These are phyloP conservation scores for Euwallacea similis DNA, from an alignment of 1,140 invertebrate species.

Conservation along the genomic window DNA sequence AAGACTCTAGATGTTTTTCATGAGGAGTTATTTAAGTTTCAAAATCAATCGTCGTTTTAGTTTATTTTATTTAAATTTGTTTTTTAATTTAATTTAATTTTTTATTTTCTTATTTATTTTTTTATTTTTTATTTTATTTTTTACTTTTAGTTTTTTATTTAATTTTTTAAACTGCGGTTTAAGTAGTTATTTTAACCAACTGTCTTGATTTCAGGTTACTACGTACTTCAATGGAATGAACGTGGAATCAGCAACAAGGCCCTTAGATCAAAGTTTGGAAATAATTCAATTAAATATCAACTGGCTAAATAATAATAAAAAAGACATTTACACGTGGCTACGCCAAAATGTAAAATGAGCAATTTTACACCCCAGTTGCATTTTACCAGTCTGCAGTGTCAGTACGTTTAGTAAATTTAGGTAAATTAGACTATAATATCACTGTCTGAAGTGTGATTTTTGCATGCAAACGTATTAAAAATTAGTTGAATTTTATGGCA, in stretches of 20 bases:
- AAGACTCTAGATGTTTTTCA: not conserved
- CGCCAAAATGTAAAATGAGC: conserved; percentile 45
- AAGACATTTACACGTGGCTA: conserved; percentile 54
- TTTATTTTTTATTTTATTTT: too few species aligned
- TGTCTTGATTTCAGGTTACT: conserved; percentile 58
- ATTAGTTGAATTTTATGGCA: not conserved
- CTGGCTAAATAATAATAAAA: conserved; percentile 68
- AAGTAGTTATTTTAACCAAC: conserved; percentile 44
- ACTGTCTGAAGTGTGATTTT: not conserved
- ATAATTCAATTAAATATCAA: conserved; percentile 78
- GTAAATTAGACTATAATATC: not conserved
- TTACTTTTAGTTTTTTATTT: not conserved
- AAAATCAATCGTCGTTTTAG: too few species aligned
- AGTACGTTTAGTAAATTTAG: not conserved
- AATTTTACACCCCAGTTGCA: not conserved
- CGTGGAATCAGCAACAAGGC: conserved; percentile 67
- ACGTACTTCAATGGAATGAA: conserved; percentile 69
- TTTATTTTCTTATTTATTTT: not conserved
- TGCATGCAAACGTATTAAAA: not conserved
- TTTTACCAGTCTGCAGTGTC: not conserved
- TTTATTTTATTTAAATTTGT: too few species aligned
- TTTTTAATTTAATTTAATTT: not conserved
- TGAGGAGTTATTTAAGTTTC: not conserved
- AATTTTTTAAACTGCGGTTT: not conserved
- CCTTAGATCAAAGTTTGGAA: conserved; percentile 74